Evolutionary conservation across 1,140 invertebrate species (phyloP).

Genomic region (Cotesia vestalis): DNA sequence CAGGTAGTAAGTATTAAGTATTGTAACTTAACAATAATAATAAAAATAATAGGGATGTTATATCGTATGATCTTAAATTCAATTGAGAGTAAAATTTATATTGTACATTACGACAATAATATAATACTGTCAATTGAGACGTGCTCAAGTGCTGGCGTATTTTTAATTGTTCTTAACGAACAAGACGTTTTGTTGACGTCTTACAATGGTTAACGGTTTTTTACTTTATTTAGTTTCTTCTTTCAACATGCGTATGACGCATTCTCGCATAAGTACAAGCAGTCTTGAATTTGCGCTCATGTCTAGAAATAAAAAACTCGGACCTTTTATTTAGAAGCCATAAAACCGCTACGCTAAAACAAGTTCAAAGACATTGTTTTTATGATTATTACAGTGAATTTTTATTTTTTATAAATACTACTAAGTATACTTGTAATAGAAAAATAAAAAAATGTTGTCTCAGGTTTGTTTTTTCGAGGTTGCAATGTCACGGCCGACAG

Average conservation of each 20-base stretch:
- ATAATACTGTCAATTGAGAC: conserved; percentile 49
- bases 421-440: neutral
- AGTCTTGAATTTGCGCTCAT: neutral
- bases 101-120: neutral
- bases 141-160: conserved; percentile 40
- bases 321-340: conserved; percentile 12
- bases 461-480: too few relatives aligned
- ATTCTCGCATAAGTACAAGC: neutral
- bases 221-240: conserved; percentile 24
- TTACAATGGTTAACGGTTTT: conserved; percentile 51
- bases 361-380: too few relatives aligned
- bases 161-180: conserved; percentile 56
- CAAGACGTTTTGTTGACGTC: conserved; percentile 37
- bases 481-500: conserved; percentile 6
- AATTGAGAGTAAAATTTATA: conserved; percentile 17
- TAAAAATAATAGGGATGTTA: too few relatives aligned
- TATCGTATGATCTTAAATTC: neutral
- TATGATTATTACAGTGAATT: too few relatives aligned
- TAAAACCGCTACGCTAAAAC: neutral
- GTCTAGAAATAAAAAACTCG: conserved; percentile 1
- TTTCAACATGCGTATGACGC: conserved; percentile 3
- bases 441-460: neutral
- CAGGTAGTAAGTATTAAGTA: too few relatives aligned
- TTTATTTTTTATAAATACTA: neutral
- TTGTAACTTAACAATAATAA: too few relatives aligned